Percentiles rank a stretch among this genome's conserved stretches.
These are phyloP conservation scores for Gobionotothen gibberifrons DNA, from an alignment of 2,797 vertebrate genomes.

Conservation along the genomic window DNA sequence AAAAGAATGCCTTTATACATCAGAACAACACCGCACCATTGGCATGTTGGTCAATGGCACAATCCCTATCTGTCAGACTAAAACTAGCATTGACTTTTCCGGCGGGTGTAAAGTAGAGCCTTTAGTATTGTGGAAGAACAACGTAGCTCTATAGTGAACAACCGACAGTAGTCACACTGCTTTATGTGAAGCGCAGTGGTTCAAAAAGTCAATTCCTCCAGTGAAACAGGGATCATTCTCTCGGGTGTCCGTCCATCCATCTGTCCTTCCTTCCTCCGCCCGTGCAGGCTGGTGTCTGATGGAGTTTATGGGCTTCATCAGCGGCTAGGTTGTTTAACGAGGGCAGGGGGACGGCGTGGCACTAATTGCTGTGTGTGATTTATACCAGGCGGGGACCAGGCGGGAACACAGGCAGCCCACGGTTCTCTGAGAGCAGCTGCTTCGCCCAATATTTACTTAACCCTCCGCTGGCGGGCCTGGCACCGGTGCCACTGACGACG, in stretches of 20 bases:
- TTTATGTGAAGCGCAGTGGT: no score
- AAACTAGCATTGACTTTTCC: no score
- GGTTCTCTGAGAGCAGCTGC: conserved; percentile 81
- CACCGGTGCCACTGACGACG: conserved; percentile 65
- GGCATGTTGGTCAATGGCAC: no score
- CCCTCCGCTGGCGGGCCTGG: conserved; percentile 77
- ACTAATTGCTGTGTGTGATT: conserved; percentile 84
- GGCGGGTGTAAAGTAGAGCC: no score
- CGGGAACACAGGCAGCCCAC: conserved; percentile 73
- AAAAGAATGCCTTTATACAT: no score
- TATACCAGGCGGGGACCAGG: conserved; percentile 76
- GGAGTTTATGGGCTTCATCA: conserved; percentile 67
- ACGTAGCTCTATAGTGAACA: no score
- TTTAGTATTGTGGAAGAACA: no score
- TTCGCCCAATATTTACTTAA: conserved; percentile 84
- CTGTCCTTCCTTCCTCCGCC: conserved; percentile 27
- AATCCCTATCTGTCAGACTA: no score
- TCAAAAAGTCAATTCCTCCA: no score
- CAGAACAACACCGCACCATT: no score
- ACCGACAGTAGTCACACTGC: no score
- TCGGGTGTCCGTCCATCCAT: conserved; percentile 9
- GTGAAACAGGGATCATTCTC: not conserved
- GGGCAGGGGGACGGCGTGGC: conserved; percentile 73
- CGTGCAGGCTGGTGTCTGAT: conserved; percentile 43
- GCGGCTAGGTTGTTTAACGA: conserved; percentile 78